Evolutionary conservation across 2,113 vertebrate species (phyloP), one percentile per base, ranked within the genome.

Genomic region (Bos javanicus): DNA sequence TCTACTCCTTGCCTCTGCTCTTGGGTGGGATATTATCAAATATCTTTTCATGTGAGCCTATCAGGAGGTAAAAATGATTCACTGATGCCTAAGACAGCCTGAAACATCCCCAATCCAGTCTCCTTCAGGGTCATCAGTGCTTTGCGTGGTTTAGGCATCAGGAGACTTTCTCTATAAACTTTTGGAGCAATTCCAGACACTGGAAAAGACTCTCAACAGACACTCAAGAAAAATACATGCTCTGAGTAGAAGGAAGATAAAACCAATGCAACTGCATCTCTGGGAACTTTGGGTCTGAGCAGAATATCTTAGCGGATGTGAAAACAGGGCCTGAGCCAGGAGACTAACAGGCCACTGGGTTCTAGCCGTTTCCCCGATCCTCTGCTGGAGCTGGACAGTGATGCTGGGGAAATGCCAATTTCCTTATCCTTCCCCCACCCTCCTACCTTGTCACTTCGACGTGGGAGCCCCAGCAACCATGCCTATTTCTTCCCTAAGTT

Each of bases 221-320:
- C 50, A 56, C 54, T 87, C n/a, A 13, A 2, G 71, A 13, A 28
- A 56, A 87, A 54, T 57, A 17, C 9, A 15, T 0, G 0, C 52
- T 14, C 30, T 30, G 23, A 95, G 59, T 50, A 14, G 59, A 28
- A 36, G 36, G 50, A 64, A 28, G 71, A 17, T 56, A 8, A 56
- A 78, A 8, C 4, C 1, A n/a, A 62, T 56, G 39, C 56, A 30
- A 12, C 7, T 0, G 3, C 2, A 0, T 33, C 19, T 48, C 28
- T 8, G 54, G 57, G 33, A 59, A 50, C 33, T 67, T 3, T 3
- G 17, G 67, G 25, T 36, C 12, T 39, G 67, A 30, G 16, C 14
- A 2, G 11, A 2, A 16, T 0, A 1, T 48, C 67, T 87, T 2
- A 16, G 36, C 3, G 3, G 33, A 6, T 39, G 50, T 59, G 83